Percentiles rank a stretch among this genome's conserved stretches.
Evolutionary conservation across 2,797 vertebrate species (phyloP).

Genomic region (Scolopax bukidnonensis): DNA sequence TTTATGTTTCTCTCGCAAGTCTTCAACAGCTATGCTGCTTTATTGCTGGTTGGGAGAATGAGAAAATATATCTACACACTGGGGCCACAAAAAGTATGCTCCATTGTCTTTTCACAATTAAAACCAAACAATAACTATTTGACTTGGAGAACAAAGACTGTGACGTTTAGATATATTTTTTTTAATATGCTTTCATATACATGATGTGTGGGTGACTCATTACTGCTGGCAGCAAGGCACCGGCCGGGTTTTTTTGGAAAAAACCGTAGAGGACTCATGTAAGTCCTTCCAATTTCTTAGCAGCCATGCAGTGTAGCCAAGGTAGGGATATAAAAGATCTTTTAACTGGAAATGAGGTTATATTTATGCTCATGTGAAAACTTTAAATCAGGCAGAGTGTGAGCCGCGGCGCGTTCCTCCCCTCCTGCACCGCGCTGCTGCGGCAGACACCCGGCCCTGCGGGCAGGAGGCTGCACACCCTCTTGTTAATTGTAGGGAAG

Average conservation of each 20-base stretch:
- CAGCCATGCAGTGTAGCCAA: not conserved
- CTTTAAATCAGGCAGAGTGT: not conserved
- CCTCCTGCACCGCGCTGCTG: not conserved
- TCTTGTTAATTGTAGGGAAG: not conserved
- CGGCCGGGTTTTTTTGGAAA: not conserved
- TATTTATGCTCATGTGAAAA: not conserved
- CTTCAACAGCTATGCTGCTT: not conserved
- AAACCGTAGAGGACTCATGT: rapidly evolving
- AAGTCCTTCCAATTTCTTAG: not conserved
- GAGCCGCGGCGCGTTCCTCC: not conserved
- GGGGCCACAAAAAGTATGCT: not conserved
- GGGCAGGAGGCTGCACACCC: not conserved
- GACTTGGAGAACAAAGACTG: not conserved
- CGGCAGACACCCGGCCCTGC: not conserved
- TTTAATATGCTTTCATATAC: not conserved
- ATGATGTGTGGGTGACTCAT: not conserved
- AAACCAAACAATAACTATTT: not conserved
- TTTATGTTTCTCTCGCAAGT: not conserved
- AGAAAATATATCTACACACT: not conserved
- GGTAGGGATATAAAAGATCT: not conserved
- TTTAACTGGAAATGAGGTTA: not conserved
- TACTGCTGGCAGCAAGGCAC: not conserved
- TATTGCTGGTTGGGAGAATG: not conserved
- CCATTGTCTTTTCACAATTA: not conserved
- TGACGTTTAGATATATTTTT: not conserved